Base-by-base conservation (phyloP, 2,888 invertebrate genomes). In the Leucania comma region DNA sequence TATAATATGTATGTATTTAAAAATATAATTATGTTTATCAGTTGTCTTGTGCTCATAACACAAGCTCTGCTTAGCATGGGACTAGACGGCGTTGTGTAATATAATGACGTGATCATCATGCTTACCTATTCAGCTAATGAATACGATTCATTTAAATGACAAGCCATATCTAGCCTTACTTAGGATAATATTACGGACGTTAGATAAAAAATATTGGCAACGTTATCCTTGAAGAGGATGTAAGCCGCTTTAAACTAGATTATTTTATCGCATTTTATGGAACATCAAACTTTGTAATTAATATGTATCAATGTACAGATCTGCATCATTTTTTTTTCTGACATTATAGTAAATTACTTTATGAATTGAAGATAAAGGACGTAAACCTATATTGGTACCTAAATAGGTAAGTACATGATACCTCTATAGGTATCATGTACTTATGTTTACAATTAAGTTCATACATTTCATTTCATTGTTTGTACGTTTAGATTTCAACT, bases 261-360 rank as follows among this genome's bases (percentile, higher is more conserved):
- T 9, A 56, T 29, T 3, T 17, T 17, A 22, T 53, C n/a, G 8
- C 20, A 22, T 10, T 22, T 8, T 29, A 29, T 6, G 32, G 6
- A 35, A 12, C 22, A 32, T 24, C 42, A 35, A 14, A 70, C 35
- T 38, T 12, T 57, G 58, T 54, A 26, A 61, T 53, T 72, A 46
- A 42, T 26, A 9, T 20, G 1, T 35, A 61, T 26, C 14, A 2
- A 10, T 22, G 10, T 10, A 17, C 17, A 42, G 42, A 17, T 42
- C 0, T 42, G 1, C 54, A 61, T 48, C 62, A 61, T 62, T 38
- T 10, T 6, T 17, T 24, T 12, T 57, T 63, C 24, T 74, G 24
- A 4, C 53, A 26, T 65, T 22, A 26, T 51, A 22, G 56, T 35
- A 51, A 46, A 66, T 75, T 38, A 65, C 50, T 14, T 35, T 57